These are phyloP conservation scores for Cyphomyrus plagiostoma DNA, from an alignment of 2,113 vertebrate species.

Conservation along the genomic window DNA sequence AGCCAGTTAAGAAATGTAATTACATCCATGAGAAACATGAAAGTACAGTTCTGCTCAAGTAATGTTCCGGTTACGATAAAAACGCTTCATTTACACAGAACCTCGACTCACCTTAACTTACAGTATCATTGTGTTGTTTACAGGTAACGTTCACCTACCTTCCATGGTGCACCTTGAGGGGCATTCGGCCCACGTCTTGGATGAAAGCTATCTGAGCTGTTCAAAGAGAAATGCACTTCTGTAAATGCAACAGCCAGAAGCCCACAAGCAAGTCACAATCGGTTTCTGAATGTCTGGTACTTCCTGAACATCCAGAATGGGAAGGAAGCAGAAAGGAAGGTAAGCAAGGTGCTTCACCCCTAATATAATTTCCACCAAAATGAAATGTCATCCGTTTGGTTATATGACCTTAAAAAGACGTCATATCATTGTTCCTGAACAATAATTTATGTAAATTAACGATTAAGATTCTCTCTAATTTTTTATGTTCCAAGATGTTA, in stretches of 20 bases:
- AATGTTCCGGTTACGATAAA: not conserved
- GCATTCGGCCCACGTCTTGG: slow-evolving; percentile 82
- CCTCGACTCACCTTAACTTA: not conserved
- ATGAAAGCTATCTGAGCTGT: slow-evolving; percentile 89
- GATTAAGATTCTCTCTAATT: not conserved
- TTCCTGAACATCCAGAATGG: not conserved
- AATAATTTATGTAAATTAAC: not conserved
- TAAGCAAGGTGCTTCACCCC: not conserved
- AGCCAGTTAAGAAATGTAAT: not conserved
- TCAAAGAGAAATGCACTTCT: slow-evolving; percentile 30
- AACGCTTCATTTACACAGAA: not conserved
- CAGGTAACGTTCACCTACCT: slow-evolving; percentile 62
- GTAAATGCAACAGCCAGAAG: not conserved
- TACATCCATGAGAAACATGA: not conserved
- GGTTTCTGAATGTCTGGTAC: not conserved
- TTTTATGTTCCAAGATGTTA: not conserved
- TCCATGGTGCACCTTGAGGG: slow-evolving; percentile 64
- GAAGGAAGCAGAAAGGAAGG: not conserved
- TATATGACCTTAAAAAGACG: not conserved
- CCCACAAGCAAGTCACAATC: not conserved
- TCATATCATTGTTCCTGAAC: not conserved
- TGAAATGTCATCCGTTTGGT: not conserved
- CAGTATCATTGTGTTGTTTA: not conserved
- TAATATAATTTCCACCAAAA: not conserved
- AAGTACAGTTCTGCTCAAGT: not conserved